Evolutionary conservation across 1,140 invertebrate species (phyloP).

Genomic region (Ceratina australensis): DNA sequence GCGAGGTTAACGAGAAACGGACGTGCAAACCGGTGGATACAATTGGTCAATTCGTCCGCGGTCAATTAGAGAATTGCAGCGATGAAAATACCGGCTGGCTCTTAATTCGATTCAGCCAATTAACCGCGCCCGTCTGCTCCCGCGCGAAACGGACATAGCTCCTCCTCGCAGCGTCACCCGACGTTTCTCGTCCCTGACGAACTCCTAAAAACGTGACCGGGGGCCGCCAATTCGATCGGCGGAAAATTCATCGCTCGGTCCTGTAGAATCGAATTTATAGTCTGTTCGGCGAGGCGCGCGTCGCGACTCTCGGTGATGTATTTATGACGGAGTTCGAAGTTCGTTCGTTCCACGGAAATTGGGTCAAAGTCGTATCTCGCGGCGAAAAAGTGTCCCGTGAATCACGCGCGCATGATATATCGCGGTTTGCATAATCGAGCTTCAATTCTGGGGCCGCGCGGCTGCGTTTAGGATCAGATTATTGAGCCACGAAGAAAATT

Average conservation of each 20-base stretch:
- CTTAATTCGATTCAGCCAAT: conserved; percentile 78
- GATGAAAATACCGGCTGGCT: conserved; percentile 68
- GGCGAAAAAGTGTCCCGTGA: conserved; percentile 35
- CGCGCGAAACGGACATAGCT: too few species aligned
- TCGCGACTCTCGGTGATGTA: background rate
- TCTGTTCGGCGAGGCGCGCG: too few species aligned
- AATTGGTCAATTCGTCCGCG: conserved; percentile 75
- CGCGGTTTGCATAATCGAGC: conserved; percentile 43
- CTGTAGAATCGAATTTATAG: too few species aligned
- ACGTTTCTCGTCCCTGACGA: background rate
- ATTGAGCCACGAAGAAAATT: too few species aligned
- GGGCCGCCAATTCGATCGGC: background rate
- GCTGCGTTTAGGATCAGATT: background rate
- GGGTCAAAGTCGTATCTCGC: conserved; percentile 54
- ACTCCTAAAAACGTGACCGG: background rate
- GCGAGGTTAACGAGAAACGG: conserved; percentile 64
- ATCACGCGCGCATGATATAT: conserved; percentile 18
- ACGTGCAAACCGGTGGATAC: conserved; percentile 71
- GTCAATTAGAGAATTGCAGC: conserved; percentile 71
- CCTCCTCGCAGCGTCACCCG: background rate
- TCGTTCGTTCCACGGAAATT: conserved; percentile 22
- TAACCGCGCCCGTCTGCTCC: conserved; percentile 41
- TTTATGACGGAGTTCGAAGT: conserved; percentile 8
- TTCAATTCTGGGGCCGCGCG: background rate
- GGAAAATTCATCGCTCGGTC: too few species aligned